A percentile compares a stretch with the other conserved stretches of the same genome.
Evolutionary conservation across 2,888 invertebrate genomes (phyloP).

Genomic region (Cryptophagus acutangulus): DNA sequence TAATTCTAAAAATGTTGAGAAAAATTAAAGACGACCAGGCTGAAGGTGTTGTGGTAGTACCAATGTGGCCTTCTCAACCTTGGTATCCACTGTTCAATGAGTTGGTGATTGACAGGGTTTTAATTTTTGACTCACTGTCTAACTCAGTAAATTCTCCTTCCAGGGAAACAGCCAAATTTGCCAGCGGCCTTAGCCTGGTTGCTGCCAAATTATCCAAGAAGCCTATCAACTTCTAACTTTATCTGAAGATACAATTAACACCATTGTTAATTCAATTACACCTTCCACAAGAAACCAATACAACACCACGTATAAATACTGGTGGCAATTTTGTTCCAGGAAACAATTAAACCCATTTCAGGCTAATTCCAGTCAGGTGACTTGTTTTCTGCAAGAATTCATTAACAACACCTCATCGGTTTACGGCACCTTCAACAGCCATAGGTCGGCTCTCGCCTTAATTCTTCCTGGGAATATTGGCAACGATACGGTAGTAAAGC

Average conservation of each 20-base stretch:
- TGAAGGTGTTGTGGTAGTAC: conserved; percentile 33
- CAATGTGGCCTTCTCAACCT: conserved; percentile 31
- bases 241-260: conserved; percentile 15
- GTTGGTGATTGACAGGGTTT: conserved; percentile 9
- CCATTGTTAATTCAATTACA: conserved; percentile 22
- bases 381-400: conserved; percentile 1
- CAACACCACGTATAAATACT: conserved; percentile 15
- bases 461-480: conserved; percentile 17
- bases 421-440: conserved; percentile 23
- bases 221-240: conserved; percentile 8
- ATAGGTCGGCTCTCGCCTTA: conserved; percentile 25
- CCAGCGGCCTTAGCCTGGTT: conserved; percentile 28
- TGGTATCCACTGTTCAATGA: conserved; percentile 32
- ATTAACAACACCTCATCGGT: background rate
- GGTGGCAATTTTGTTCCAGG: background rate
- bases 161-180: conserved; percentile 26
- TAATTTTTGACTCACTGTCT: conserved; percentile 21
- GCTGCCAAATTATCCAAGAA: conserved; percentile 26
- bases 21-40: conserved; percentile 34
- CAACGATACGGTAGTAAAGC: conserved; percentile 16
- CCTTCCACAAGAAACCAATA: conserved; percentile 27
- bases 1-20: conserved; percentile 27
- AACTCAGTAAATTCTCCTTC: conserved; percentile 28
- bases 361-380: background rate
- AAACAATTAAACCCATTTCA: background rate